Evolutionary conservation across 2,888 invertebrate species (phyloP).

Genomic region (Microctonus hyperodae): DNA sequence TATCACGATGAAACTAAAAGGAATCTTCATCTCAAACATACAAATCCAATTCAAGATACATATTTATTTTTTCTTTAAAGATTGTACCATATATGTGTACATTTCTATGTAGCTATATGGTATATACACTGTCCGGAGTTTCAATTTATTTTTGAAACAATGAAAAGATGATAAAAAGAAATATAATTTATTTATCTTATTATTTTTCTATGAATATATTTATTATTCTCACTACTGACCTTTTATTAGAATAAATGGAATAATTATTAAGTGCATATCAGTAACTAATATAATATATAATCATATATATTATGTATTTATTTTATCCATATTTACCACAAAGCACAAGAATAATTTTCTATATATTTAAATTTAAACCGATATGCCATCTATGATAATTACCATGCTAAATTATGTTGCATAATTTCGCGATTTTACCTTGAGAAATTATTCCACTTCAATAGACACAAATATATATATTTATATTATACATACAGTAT

Average conservation of each 20-base stretch:
- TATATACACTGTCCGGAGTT: too few relatives aligned
- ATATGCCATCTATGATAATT: background rate
- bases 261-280: background rate
- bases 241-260: background rate
- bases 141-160: background rate
- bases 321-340: background rate
- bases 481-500: constrained; percentile 2
- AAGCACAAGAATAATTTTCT: background rate
- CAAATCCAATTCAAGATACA: background rate
- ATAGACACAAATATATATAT: background rate
- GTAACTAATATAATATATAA: background rate
- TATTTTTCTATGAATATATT: too few relatives aligned
- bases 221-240: background rate
- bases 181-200: too few relatives aligned
- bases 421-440: constrained; percentile 1
- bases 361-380: background rate
- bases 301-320: background rate
- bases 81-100: too few relatives aligned
- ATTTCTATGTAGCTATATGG: too few relatives aligned
- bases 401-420: background rate
- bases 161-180: background rate
- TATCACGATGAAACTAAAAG: constrained; percentile 21
- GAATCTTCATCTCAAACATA: constrained; percentile 21
- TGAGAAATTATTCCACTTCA: background rate
- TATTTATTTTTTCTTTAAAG: constrained; percentile 2